Percentiles rank a stretch among this genome's conserved stretches.
phyloP scores from a whole-genome alignment of 2,113 vertebrate genomes.

The Sigmodon hispidus region DNA sequence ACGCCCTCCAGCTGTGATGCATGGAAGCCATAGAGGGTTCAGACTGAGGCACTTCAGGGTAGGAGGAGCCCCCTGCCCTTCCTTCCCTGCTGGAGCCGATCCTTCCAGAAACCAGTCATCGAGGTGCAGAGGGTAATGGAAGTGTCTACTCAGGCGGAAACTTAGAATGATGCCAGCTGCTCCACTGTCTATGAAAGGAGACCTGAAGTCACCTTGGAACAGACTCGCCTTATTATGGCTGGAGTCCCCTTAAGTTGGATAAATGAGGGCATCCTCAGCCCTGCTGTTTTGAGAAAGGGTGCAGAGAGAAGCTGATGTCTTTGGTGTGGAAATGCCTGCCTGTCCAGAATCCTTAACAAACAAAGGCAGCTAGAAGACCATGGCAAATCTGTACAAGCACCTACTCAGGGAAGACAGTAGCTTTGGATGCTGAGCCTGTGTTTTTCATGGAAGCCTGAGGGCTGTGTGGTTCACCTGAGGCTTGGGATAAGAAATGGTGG shows the following conservation, averaged over 20 bases:
- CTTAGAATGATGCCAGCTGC: constrained; percentile 64
- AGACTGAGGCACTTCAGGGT: not conserved
- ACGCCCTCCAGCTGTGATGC: not conserved
- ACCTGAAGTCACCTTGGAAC: constrained; percentile 66
- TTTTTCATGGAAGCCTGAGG: not conserved
- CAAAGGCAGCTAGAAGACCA: not conserved
- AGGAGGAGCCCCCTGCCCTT: not conserved
- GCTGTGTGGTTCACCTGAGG: not conserved
- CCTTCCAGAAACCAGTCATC: not conserved
- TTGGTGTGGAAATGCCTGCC: not conserved
- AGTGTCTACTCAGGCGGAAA: constrained; percentile 63
- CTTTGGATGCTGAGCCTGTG: no score
- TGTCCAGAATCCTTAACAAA: not conserved
- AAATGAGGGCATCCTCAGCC: constrained; percentile 39
- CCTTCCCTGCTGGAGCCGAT: not conserved
- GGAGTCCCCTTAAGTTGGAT: constrained; percentile 61
- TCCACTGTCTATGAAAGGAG: constrained; percentile 36
- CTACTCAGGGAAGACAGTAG: not conserved
- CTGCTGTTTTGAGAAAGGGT: not conserved
- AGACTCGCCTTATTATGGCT: constrained; percentile 46
- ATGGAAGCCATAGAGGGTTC: not conserved
- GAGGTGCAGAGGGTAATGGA: constrained; percentile 57
- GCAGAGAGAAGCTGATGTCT: not conserved
- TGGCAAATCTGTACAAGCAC: not conserved
- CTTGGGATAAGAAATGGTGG: not conserved